phyloP scores from a whole-genome alignment of 2,113 vertebrate species.

The Meriones unguiculatus region DNA sequence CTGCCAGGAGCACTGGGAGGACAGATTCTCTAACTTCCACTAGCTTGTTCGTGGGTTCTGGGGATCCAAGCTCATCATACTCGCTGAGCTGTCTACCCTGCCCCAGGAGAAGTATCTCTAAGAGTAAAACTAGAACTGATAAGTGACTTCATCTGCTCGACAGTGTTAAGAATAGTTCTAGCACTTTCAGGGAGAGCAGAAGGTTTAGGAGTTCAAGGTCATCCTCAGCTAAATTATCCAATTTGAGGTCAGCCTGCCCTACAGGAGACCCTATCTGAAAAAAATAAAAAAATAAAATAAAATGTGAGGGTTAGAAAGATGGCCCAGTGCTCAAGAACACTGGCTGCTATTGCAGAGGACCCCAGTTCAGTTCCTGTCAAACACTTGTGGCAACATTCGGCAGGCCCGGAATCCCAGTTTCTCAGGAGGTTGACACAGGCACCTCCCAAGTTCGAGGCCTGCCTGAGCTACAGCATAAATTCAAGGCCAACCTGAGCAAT shows the following conservation, averaged over 20 bases:
- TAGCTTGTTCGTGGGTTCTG: background rate
- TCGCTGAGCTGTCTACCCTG: background rate
- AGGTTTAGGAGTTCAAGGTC: background rate
- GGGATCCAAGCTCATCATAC: background rate
- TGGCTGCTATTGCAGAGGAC: background rate
- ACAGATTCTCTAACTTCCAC: background rate
- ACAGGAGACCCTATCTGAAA: background rate
- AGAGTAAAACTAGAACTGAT: background rate
- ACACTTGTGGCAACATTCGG: background rate
- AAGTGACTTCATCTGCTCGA: background rate
- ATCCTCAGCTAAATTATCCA: background rate
- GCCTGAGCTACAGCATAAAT: background rate
- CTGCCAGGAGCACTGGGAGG: background rate
- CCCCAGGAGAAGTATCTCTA: background rate
- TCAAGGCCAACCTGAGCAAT: background rate
- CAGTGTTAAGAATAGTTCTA: background rate
- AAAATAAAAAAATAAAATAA: background rate
- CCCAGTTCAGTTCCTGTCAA: background rate
- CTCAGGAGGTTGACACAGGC: background rate
- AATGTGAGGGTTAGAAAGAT: background rate
- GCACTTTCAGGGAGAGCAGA: background rate
- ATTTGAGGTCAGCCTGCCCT: background rate
- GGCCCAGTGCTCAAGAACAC: background rate
- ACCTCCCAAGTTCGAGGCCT: background rate
- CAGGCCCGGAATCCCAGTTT: background rate